phyloP scores from a whole-genome alignment of 1,140 invertebrate genomes.

The Bradysia coprophila region DNA sequence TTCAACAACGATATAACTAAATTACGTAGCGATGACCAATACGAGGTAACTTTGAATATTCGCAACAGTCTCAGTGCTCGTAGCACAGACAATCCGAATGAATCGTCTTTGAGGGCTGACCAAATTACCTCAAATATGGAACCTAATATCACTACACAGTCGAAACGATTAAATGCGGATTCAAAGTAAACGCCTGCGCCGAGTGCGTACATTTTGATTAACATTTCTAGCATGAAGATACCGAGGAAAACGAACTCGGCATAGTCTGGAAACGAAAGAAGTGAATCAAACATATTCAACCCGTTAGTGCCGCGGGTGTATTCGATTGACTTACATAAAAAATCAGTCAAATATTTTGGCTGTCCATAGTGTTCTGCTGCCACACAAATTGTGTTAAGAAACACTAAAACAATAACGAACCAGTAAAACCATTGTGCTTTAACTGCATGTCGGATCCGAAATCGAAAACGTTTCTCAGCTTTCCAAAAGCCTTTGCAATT shows the following conservation, averaged over 20 bases:
- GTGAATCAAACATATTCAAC: not conserved
- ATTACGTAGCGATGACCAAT: conserved; percentile 96
- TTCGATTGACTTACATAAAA: conserved; percentile 75
- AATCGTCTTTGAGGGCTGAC: conserved; percentile 88
- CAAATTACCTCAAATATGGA: conserved; percentile 99
- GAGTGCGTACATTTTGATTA: conserved; percentile 97
- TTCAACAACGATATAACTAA: conserved; percentile 97
- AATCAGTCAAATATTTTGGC: conserved; percentile 83
- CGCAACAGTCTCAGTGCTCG: conserved; percentile 92
- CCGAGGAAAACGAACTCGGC: conserved; percentile 97
- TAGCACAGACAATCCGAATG: conserved; percentile 97
- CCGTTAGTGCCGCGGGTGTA: not conserved
- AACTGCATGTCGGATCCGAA: conserved; percentile 84
- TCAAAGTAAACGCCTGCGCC: conserved; percentile 95
- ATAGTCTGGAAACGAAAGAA: conserved; percentile 49
- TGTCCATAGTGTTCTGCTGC: conserved; percentile 97
- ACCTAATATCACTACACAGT: conserved; percentile 95
- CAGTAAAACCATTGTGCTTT: conserved; percentile 99
- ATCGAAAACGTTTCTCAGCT: conserved; percentile 84
- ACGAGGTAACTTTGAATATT: conserved; percentile 98
- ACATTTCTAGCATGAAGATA: conserved; percentile 98
- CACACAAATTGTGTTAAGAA: conserved; percentile 97
- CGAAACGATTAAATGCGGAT: conserved; percentile 96
- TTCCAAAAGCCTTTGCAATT: conserved; percentile 85
- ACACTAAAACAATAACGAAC: conserved; percentile 98